Evolutionary conservation across 2,113 vertebrate genomes (phyloP).

Genomic region (Danionella cerebrum): DNA sequence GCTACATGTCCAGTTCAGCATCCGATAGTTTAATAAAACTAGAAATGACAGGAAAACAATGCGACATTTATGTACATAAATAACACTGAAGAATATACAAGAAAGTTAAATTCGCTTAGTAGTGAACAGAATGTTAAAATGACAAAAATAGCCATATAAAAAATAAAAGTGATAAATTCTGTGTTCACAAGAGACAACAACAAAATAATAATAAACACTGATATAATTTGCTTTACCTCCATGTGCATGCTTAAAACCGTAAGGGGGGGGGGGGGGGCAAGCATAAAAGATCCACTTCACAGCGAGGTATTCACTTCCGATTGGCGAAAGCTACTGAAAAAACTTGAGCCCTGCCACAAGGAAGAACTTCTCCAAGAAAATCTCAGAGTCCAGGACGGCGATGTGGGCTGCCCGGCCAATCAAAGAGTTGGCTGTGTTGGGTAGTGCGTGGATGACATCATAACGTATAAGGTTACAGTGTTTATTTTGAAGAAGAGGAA

Average conservation of each 20-base stretch:
- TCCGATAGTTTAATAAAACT: slow-evolving; percentile 42
- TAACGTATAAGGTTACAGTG: slow-evolving; percentile 94
- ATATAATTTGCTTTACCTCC: slow-evolving; percentile 50
- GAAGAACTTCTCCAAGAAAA: slow-evolving; percentile 99
- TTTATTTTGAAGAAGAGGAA: slow-evolving; percentile 90
- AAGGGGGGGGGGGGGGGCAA: slow-evolving; percentile 59
- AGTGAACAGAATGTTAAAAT: slow-evolving; percentile 17
- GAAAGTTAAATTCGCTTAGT: slow-evolving; percentile 31
- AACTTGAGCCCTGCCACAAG: slow-evolving; percentile 95
- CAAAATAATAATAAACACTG: slow-evolving; percentile 62
- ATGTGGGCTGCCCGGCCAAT: slow-evolving; percentile 97
- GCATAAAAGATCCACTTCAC: slow-evolving; percentile 67
- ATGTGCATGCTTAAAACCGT: slow-evolving; percentile 78
- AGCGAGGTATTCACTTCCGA: slow-evolving; percentile 83
- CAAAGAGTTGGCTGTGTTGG: slow-evolving; percentile 96
- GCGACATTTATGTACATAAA: slow-evolving; percentile 49
- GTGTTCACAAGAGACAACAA: slow-evolving; percentile 72
- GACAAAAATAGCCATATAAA: slow-evolving; percentile 67
- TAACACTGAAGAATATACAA: slow-evolving; percentile 53
- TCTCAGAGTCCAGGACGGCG: slow-evolving; percentile 97
- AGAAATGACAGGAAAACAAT: slow-evolving; percentile 29
- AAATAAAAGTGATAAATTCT: slow-evolving; percentile 81
- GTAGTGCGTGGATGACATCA: slow-evolving; percentile 92
- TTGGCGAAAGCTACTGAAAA: slow-evolving; percentile 80
- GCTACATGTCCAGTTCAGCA: slow-evolving; percentile 74